Evolutionary conservation across 2,888 invertebrate genomes (phyloP), one percentile per base, ranked within the genome.

Genomic region (Cantharis lateralis): DNA sequence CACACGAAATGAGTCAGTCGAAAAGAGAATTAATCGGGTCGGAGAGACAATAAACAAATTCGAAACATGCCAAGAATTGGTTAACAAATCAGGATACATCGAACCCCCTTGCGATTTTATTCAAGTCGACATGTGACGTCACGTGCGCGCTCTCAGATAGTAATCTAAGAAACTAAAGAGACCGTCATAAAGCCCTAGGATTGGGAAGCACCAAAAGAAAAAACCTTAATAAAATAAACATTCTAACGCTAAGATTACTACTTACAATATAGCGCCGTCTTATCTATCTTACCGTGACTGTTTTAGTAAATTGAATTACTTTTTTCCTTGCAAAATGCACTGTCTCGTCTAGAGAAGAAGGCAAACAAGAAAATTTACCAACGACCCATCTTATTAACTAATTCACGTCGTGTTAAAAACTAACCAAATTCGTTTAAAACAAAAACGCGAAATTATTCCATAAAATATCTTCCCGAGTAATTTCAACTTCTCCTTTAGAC

Each of bases 111-210:
- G 78, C 78, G 79, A 79, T 80, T 80, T 80, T 79, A 76, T 76
- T 76, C 79, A 73, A 78, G 79, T 77, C 79, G 79, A 80, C 80
- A 79, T 78, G 78, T 80, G 80, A 80, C 79, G 80, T 77, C 80
- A 77, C 72, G 78, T 78, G 78, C 79, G 79, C 79, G 80, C 79
- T 80, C 75, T 78, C 79, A 78, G 76, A 72, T 63, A 77, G 78
- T 80, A 80, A 80, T 79, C 79, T 78, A 80, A 70, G 77, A 80
- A 78, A 77, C 77, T 80, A 77, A 48, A 78, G 80, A 77, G 80
- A 80, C 80, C 79, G 80, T 77, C 78, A 80, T 80, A 80, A 80
- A 80, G 79, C 75, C 64, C 77, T 48, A 69, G 77, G 77, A 75
- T 73, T 71, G 76, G 73, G 75, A 72, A 76, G 74, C 72, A 75